phyloP scores from a whole-genome alignment of 2,888 invertebrate genomes.

The Conus canariensis region DNA sequence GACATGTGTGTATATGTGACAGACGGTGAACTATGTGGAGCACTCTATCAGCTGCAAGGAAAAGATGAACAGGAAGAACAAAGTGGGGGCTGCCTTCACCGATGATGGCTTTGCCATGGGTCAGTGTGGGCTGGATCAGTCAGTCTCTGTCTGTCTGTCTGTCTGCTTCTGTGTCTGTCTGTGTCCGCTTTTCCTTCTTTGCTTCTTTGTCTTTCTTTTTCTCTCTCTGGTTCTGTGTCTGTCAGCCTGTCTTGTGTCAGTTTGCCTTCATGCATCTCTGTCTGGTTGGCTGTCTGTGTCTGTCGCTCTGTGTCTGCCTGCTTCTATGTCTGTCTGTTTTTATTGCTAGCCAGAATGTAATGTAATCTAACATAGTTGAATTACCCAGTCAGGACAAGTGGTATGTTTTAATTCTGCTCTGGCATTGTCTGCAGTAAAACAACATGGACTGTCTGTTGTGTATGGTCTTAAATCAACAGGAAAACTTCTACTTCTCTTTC shows the following conservation, averaged over 20 bases:
- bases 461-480: too few relatives aligned
- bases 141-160: slow-evolving; percentile 7
- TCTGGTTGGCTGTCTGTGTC: neutral
- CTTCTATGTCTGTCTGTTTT: neutral
- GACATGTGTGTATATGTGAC: slow-evolving; percentile 53
- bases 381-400: too few relatives aligned
- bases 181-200: neutral
- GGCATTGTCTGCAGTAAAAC: too few relatives aligned
- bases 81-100: slow-evolving; percentile 92
- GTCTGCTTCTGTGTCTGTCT: neutral
- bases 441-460: too few relatives aligned
- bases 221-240: neutral
- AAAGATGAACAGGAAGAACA: slow-evolving; percentile 93
- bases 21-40: slow-evolving; percentile 96
- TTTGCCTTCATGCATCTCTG: neutral
- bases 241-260: neutral
- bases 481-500: too few relatives aligned
- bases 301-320: neutral
- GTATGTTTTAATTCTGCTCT: too few relatives aligned
- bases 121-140: slow-evolving; percentile 60
- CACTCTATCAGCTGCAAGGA: slow-evolving; percentile 95
- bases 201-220: neutral
- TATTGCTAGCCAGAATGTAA: too few relatives aligned
- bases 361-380: too few relatives aligned
- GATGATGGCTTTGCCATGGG: slow-evolving; percentile 99